Evolutionary conservation across 2,113 vertebrate genomes (phyloP).

Genomic region (Aegypius monachus): DNA sequence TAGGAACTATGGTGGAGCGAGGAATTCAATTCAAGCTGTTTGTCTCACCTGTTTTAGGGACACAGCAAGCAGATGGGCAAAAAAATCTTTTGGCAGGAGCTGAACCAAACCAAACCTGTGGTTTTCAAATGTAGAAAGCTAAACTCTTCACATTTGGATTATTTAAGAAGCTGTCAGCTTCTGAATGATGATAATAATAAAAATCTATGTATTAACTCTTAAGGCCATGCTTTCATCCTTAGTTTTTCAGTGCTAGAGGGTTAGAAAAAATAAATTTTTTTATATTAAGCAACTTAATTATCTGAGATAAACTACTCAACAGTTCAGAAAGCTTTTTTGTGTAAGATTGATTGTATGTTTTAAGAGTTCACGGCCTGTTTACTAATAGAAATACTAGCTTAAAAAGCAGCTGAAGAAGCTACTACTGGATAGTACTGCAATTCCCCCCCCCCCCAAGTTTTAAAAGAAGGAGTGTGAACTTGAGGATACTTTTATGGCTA

Average conservation of each 20-base stretch:
- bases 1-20: neutral
- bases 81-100: neutral
- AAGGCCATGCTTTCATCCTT: conserved; percentile 34
- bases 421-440: neutral
- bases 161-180: neutral
- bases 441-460: neutral
- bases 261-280: neutral
- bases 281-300: neutral
- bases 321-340: conserved; percentile 5
- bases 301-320: neutral
- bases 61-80: neutral
- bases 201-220: neutral
- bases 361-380: conserved; percentile 14
- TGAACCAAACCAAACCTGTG: neutral
- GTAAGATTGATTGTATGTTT: neutral
- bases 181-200: neutral
- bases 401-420: neutral
- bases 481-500: neutral
- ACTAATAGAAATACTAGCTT: neutral
- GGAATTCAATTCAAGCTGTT: neutral
- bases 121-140: neutral
- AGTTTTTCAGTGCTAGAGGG: conserved; percentile 25
- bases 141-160: neutral
- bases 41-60: neutral
- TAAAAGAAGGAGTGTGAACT: neutral